Conservation (phyloP, 2,888 invertebrate species). For the Dolomedes plantarius region DNA sequence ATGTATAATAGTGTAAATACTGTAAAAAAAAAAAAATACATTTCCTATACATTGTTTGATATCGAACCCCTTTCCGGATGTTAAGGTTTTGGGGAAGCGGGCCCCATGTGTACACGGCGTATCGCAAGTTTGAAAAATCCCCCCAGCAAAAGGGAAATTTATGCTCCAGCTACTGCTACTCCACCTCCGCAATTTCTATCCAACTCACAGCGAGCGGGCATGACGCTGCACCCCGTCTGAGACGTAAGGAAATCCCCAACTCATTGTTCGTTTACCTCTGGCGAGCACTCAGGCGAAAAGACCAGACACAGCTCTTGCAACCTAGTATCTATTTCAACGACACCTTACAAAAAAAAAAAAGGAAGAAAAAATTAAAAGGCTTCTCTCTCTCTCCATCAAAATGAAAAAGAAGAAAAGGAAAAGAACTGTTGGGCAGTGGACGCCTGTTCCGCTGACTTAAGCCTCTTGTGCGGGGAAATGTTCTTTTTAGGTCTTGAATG, state of each 20-base stretch:
- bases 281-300: not conserved
- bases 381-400: not conserved
- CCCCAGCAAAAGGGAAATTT: no score
- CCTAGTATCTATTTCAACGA: slow-evolving; percentile 4
- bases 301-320: not conserved
- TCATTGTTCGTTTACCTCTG: slow-evolving; percentile 14
- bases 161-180: no score
- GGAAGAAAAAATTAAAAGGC: not conserved
- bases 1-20: no score
- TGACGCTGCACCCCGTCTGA: not conserved
- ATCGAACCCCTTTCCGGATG: no score
- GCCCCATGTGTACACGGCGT: no score
- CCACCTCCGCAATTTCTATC: no score
- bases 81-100: no score
- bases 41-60: no score
- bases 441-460: slow-evolving; percentile 4
- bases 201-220: not conserved
- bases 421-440: slow-evolving; percentile 1
- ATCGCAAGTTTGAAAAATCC: no score
- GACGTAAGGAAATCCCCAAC: not conserved
- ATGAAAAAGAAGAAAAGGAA: not conserved
- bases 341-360: not conserved
- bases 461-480: not conserved
- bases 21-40: no score
- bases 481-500: not conserved